phyloP scores from a whole-genome alignment of 1,140 invertebrate genomes.

The Panagrolaimus sp. region DNA sequence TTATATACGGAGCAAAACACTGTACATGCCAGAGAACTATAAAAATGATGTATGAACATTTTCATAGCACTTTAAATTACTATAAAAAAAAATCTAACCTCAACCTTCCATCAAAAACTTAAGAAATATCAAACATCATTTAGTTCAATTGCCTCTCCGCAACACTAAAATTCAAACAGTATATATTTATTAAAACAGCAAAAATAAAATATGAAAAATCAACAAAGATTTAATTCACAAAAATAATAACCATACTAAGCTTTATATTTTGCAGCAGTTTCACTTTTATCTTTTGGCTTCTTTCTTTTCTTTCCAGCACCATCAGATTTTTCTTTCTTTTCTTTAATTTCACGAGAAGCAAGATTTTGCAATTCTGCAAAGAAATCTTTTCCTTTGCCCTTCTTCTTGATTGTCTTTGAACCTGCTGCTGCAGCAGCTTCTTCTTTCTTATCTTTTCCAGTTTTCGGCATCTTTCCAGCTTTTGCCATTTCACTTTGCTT shows the following conservation, averaged over 20 bases:
- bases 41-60: too few species aligned
- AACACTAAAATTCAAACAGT: neutral
- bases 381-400: neutral
- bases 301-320: neutral
- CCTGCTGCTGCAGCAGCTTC: slow-evolving; percentile 5
- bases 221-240: too few species aligned
- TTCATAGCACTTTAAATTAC: too few species aligned
- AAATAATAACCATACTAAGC: neutral
- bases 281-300: neutral
- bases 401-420: neutral
- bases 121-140: too few species aligned
- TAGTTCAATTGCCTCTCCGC: too few species aligned
- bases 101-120: too few species aligned
- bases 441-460: neutral
- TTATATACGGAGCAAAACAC: too few species aligned
- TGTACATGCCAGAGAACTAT: too few species aligned
- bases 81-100: too few species aligned
- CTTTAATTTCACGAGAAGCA: neutral
- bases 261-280: slow-evolving; percentile 7
- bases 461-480: slow-evolving; percentile 8
- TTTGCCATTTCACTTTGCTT: slow-evolving; percentile 63
- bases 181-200: too few species aligned
- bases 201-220: too few species aligned
- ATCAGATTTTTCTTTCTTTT: slow-evolving; percentile 1
- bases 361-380: neutral